Evolutionary conservation across 2,888 invertebrate species (phyloP).

Genomic region (Operophtera brumata): DNA sequence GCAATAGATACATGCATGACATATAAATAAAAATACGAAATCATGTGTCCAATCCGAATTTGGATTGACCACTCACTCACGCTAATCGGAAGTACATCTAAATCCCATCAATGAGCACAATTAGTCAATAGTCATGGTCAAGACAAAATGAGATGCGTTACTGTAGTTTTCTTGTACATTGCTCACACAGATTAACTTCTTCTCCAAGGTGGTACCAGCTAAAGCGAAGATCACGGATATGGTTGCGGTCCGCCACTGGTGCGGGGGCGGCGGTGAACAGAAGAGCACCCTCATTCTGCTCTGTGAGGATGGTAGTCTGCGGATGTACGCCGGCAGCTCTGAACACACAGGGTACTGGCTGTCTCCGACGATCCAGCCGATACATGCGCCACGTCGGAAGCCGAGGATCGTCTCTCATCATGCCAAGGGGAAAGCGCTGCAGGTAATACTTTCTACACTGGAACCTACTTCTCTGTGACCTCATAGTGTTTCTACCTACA

Average conservation of each 20-base stretch:
- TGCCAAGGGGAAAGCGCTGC: constrained; percentile 61
- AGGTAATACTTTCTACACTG: constrained; percentile 41
- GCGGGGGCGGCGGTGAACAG: constrained; percentile 88
- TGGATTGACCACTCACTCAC: too few species aligned
- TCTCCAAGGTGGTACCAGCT: constrained; percentile 83
- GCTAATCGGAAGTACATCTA: too few species aligned
- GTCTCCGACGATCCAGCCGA: constrained; percentile 80
- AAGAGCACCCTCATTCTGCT: constrained; percentile 95
- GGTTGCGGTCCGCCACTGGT: constrained; percentile 95
- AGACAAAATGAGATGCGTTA: too few species aligned
- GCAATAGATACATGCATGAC: too few species aligned
- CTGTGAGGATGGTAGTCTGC: constrained; percentile 97
- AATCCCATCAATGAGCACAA: too few species aligned
- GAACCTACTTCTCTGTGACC: too few species aligned
- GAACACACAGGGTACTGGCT: constrained; percentile 87
- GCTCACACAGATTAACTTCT: constrained; percentile 13
- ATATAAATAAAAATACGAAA: too few species aligned
- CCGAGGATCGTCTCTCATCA: constrained; percentile 55
- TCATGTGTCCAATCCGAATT: too few species aligned
- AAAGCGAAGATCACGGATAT: constrained; percentile 98
- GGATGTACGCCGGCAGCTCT: constrained; percentile 95
- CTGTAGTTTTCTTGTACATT: background rate
- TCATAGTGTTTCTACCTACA: too few species aligned
- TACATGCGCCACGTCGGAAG: constrained; percentile 64
- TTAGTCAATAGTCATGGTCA: too few species aligned